Evolutionary conservation across 2,113 vertebrate species (phyloP).

Genomic region (Mirounga angustirostris): DNA sequence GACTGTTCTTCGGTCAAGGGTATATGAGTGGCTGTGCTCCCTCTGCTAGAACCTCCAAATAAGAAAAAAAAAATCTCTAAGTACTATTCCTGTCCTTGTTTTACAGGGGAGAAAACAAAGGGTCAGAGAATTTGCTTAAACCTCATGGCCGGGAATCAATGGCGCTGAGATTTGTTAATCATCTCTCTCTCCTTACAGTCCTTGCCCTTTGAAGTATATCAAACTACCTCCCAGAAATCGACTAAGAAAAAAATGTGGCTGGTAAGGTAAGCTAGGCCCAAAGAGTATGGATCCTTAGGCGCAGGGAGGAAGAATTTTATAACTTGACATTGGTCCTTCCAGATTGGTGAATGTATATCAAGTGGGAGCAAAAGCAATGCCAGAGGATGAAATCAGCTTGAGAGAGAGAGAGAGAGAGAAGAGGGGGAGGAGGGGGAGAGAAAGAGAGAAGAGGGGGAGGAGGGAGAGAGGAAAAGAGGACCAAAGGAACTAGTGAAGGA

Average conservation of each 20-base stretch:
- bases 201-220: slow-evolving; percentile 19
- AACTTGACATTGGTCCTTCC: not conserved
- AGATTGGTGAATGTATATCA: not conserved
- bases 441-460: not conserved
- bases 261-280: not conserved
- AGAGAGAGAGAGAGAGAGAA: not conserved
- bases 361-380: not conserved
- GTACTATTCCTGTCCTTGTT: not conserved
- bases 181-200: slow-evolving; percentile 40
- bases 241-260: slow-evolving; percentile 5
- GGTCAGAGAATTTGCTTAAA: slow-evolving; percentile 25
- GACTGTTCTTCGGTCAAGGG: not conserved
- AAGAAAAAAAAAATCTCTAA: not conserved
- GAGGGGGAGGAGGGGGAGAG: not conserved
- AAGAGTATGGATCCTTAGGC: not conserved
- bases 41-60: not conserved
- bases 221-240: not conserved
- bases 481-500: not conserved
- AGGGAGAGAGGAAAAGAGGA: not conserved
- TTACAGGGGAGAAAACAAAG: slow-evolving; percentile 55
- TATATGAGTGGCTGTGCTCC: not conserved
- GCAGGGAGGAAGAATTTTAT: not conserved
- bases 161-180: slow-evolving; percentile 6
- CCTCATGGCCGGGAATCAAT: not conserved
- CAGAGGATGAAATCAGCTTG: not conserved